Evolutionary conservation across 2,888 invertebrate species (phyloP), one percentile per base, ranked within the genome.

Genomic region (Trissolcus brochymenae): DNA sequence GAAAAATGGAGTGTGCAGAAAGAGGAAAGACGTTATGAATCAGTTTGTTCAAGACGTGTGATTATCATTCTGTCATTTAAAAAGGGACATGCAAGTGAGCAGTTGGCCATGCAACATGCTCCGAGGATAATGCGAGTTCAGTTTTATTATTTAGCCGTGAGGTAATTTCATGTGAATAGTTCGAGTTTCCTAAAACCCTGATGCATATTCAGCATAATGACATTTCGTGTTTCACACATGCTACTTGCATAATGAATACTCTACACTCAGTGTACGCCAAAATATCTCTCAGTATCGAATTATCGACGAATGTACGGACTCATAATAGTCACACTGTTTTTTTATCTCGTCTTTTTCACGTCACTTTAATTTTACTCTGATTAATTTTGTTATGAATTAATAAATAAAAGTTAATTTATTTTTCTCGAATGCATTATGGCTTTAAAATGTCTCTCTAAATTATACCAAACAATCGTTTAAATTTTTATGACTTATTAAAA

Each of bases 11-110:
- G 76, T 70, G 68, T 72, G 59, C 56, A 59, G 75, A 68, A 73
- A 73, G 50, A 71, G 72, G 68, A 76, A 77, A 82, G 79, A 71
- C 74, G 79, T 75, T 62, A 66, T 79, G 81, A 82, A 82, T 78
- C 79, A 74, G 70, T 79, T 82, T 65, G 66, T 35, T 35, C 76
- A 81, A 82, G 83, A 82, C 84, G 82, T 85, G 79, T 86, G 86
- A 87, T 87, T 86, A 85, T 85, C 84, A 82, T 75, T 84, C 84
- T 84, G 85, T 84, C 85, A 84, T 86, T 84, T 84, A 85, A 86
- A n/a, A 83, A 86, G 84, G 82, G 85, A 85, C 82, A 75, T 75
- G 75, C 68, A 40, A 75, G 56, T 59, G 68, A 64, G 62, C 83
- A 83, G 80, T 82, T 76, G 82, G 76, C 78, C 80, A 79, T 80